Base-by-base conservation (phyloP, 2,797 vertebrate genomes). In the Echeneis naucrates region DNA sequence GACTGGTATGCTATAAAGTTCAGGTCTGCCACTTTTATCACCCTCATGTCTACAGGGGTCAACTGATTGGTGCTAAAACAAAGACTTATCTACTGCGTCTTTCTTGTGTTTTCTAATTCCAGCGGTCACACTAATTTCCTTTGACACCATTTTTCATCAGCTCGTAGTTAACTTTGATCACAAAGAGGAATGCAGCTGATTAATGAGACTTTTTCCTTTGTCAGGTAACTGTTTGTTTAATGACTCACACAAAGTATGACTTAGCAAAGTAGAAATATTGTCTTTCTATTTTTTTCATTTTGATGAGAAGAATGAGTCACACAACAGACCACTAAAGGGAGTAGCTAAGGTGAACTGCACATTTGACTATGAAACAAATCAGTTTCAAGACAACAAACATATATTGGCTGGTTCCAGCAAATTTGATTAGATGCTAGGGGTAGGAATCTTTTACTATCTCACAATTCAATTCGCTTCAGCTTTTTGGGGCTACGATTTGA, bases 211-310 rank as follows among this genome's bases (percentile, higher is more conserved):
- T n/a, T 61, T 14, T 61, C n/a, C 64, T 68, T 72, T 52, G 58
- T 54, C 24, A 58, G 52, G 67, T 47, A 67, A 30, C 26, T 16
- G 60, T 59, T 54, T 5, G 45, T 32, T 77, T 3, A 71, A 33
- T 65, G 27, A 88, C 44, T 80, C 40, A 72, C 54, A 71, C 47
- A 13, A 56, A 60, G 33, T 37, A 16, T 37, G 12, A 70, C 80
- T 85, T 81, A 84, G 64, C 37, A 54, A 67, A 70, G 60, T 26
- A 48, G 69, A 82, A 84, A 52, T 37, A 68, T 13, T 5, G 23
- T 44, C 24, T 74, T 10, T 26, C 30, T 37, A 45, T 66, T 73
- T 37, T 37, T 69, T 26, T 65, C 44, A 59, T 78, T 23, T 45
- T 37, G 10, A 8, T 58, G 30, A 54, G 59, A 65, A 51, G 11